Evolutionary conservation across 2,797 vertebrate genomes (phyloP).

Genomic region (Pygocentrus nattereri): DNA sequence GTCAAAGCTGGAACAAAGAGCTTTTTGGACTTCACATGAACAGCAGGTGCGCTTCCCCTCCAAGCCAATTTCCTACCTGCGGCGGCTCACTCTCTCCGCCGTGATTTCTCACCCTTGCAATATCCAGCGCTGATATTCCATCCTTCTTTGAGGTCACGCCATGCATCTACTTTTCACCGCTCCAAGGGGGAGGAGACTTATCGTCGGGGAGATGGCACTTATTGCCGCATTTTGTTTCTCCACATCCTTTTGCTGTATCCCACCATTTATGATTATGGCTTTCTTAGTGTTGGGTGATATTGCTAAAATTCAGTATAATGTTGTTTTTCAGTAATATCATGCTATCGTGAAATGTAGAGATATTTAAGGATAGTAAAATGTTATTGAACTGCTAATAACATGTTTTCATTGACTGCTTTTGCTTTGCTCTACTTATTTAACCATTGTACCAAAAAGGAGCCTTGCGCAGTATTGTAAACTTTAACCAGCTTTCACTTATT

Average conservation of each 20-base stretch:
- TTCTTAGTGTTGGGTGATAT: background rate
- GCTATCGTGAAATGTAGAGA: background rate
- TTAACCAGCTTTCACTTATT: background rate
- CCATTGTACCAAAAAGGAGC: background rate
- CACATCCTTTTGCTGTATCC: conserved; percentile 40
- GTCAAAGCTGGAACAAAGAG: conserved; percentile 62
- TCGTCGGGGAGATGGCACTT: conserved; percentile 45
- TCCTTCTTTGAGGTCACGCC: conserved; percentile 60
- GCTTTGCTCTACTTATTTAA: background rate
- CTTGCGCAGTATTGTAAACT: background rate
- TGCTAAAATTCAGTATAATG: background rate
- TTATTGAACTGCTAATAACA: background rate
- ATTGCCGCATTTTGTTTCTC: conserved; percentile 29
- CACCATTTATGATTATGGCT: conserved; percentile 34
- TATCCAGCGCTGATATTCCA: conserved; percentile 61
- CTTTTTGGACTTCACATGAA: conserved; percentile 62
- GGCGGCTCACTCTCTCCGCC: conserved; percentile 49
- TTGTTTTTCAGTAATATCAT: background rate
- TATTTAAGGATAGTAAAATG: background rate
- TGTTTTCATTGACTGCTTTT: background rate
- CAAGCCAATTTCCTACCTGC: conserved; percentile 64
- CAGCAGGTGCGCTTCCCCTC: conserved; percentile 64
- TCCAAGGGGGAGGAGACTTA: conserved; percentile 28
- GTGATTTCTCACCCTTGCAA: conserved; percentile 59
- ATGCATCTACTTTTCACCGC: conserved; percentile 50